Conservation (phyloP, 1,140 invertebrate species). For the Camponotus vicinus region DNA sequence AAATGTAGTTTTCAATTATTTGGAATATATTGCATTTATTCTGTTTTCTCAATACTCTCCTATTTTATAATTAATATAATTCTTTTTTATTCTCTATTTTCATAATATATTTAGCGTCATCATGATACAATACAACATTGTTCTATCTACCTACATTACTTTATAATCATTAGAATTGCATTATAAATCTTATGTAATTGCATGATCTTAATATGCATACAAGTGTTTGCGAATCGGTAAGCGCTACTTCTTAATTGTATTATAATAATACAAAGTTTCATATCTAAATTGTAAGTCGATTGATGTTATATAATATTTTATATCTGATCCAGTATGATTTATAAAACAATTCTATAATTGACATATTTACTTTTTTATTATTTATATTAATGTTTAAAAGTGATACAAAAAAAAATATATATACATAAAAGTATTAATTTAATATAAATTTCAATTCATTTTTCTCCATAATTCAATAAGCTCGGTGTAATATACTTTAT, state of each 20-base stretch:
- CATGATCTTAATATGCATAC: background rate
- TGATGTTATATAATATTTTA: background rate
- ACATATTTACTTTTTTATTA: background rate
- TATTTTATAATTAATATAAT: too few relatives aligned
- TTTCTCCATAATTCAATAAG: background rate
- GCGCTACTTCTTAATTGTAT: background rate
- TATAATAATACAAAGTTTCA: background rate
- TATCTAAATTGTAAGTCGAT: constrained; percentile 25
- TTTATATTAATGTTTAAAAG: constrained; percentile 1
- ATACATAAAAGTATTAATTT: background rate
- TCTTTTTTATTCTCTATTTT: too few relatives aligned
- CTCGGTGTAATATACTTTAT: background rate
- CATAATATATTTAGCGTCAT: too few relatives aligned
- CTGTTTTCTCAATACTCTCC: too few relatives aligned
- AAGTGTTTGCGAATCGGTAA: background rate
- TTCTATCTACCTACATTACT: too few relatives aligned
- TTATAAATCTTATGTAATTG: background rate
- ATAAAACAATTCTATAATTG: background rate
- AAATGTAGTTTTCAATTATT: too few relatives aligned
- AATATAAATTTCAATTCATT: background rate
- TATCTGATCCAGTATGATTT: background rate
- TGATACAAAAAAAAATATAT: background rate
- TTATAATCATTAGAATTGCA: too few relatives aligned
- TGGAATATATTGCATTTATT: too few relatives aligned
- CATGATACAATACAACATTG: too few relatives aligned